Conservation (phyloP, 2,888 invertebrate genomes). For the Melieria picta region DNA sequence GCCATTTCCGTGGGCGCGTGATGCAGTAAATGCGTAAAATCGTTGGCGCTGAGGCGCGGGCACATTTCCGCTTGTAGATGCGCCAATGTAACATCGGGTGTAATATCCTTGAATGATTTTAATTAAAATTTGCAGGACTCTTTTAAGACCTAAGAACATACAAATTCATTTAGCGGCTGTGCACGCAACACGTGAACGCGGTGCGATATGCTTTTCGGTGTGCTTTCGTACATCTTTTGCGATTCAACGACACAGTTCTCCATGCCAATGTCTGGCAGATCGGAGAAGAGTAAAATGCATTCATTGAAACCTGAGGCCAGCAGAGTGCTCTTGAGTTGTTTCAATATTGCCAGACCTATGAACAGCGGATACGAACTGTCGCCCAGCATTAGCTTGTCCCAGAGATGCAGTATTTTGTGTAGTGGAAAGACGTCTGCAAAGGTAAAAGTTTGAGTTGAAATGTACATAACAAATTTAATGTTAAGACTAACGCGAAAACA, state of each 20-base stretch:
- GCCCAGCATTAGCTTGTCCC: constrained; percentile 95
- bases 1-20: constrained; percentile 70
- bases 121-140: not conserved
- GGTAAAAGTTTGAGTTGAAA: constrained; percentile 11
- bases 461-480: not conserved
- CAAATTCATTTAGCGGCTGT: constrained; percentile 57
- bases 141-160: constrained; percentile 43
- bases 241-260: constrained; percentile 92
- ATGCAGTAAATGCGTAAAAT: constrained; percentile 80
- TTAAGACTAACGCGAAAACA: constrained; percentile 91
- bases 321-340: constrained; percentile 85
- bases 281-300: constrained; percentile 97
- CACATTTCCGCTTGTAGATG: constrained; percentile 79
- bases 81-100: constrained; percentile 72
- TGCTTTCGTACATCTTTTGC: constrained; percentile 78
- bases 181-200: constrained; percentile 78
- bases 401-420: constrained; percentile 96
- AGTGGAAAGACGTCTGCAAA: constrained; percentile 93
- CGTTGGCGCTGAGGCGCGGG: constrained; percentile 86
- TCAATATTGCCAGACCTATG: constrained; percentile 92
- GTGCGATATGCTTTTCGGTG: constrained; percentile 89
- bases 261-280: constrained; percentile 96
- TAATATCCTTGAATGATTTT: constrained; percentile 70
- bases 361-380: constrained; percentile 93
- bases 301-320: constrained; percentile 96